Evolutionary conservation across 2,797 vertebrate species (phyloP), one percentile per base, ranked within the genome.

Genomic region (Muscicapa comitata): DNA sequence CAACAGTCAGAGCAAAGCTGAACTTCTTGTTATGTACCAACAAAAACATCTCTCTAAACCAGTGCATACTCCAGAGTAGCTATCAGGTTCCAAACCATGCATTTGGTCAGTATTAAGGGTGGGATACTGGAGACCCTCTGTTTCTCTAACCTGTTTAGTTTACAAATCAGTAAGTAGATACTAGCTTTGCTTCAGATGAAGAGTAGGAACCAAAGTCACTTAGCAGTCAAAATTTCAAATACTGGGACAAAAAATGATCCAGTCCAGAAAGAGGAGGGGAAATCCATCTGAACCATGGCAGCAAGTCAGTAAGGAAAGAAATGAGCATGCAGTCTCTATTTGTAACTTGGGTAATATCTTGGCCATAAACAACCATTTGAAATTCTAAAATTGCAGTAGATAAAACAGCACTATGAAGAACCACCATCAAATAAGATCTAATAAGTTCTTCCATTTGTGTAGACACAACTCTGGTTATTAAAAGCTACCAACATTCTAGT

Each of bases 1-100:
- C 7, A 63, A 8, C 20, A 63, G 28, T 11, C 20, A 37, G 47
- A 40, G 77, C 61, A 84, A 40, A 81, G 54, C 58, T 42, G 11
- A 84, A 23, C 43, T 55, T 65, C 21, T 63, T 38, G 25, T 72
- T 72, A 7, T 2, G 42, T 21, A 38, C 4, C n/a, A 77, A 71
- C 20, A 26, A n/a, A 50, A 68, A 9, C 12, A 31, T 9, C 7
- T 53, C 33, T 78, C 8, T 42, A 35, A 65, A n/a, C 20, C 11
- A 6, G 0, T 5, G 11, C 1, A 0, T 16, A 14, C 8, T 29
- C 21, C 42, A 11, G 20, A 13, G 18, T 13, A 28, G 42, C 43
- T 3, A 0, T 33, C 26, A 24, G 24, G 38, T 48, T 80, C 50
- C 58, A 43, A 38, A 28, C 3, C 21, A 6, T 4, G 4, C 21